phyloP scores from a whole-genome alignment of 2,113 vertebrate species.

The Ranitomeya imitator region DNA sequence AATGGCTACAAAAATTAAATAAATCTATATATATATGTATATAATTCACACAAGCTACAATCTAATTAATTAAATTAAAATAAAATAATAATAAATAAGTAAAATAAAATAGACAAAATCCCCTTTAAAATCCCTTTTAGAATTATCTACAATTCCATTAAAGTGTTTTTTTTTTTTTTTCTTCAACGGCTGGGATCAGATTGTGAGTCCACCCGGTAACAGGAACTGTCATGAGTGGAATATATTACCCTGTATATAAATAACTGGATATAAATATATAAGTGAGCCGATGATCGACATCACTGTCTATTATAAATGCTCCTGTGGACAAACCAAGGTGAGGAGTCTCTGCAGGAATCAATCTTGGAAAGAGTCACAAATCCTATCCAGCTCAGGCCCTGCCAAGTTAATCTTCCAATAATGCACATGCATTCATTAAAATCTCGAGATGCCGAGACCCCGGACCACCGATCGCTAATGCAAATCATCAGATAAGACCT shows the following conservation, averaged over 20 bases:
- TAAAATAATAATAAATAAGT: too few relatives aligned
- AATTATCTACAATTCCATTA: too few relatives aligned
- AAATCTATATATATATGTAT: too few relatives aligned
- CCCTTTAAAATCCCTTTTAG: too few relatives aligned
- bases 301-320: background rate
- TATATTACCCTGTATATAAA: background rate
- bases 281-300: background rate
- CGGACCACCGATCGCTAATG: slow-evolving; percentile 2
- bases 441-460: background rate
- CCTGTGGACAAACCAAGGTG: slow-evolving; percentile 1
- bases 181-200: background rate
- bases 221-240: background rate
- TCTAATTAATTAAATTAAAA: too few relatives aligned
- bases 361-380: slow-evolving; percentile 18
- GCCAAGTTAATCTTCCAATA: slow-evolving; percentile 38
- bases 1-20: too few relatives aligned
- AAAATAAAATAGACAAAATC: too few relatives aligned
- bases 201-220: background rate
- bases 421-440: slow-evolving; percentile 44
- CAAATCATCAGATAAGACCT: background rate
- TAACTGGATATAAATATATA: background rate
- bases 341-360: background rate
- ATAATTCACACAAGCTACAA: too few relatives aligned
- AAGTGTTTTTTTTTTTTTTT: too few relatives aligned
- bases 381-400: slow-evolving; percentile 7